phyloP scores from a whole-genome alignment of 2,797 vertebrate genomes.

The Sebastes kiyomatsui region DNA sequence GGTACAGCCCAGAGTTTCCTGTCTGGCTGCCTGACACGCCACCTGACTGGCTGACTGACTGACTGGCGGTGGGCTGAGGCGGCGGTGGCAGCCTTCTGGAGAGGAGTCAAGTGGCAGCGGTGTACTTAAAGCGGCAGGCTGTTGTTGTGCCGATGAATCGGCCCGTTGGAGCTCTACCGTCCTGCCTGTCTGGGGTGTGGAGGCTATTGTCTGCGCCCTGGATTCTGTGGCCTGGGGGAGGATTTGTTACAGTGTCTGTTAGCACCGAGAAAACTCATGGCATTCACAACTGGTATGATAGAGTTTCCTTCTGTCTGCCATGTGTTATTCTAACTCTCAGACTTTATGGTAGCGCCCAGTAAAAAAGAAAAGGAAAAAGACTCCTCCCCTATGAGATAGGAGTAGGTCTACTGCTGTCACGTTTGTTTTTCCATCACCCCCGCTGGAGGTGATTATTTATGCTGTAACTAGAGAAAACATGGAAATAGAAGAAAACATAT shows the following conservation, averaged over 20 bases:
- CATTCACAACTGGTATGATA: conserved; percentile 58
- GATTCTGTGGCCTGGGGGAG: conserved; percentile 58
- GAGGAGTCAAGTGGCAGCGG: conserved; percentile 26
- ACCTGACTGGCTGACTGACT: not conserved
- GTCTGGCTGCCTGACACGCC: conserved; percentile 8
- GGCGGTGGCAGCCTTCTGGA: not conserved
- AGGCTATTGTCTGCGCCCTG: conserved; percentile 60
- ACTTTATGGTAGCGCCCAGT: conserved; percentile 17
- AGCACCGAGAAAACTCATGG: conserved; percentile 19
- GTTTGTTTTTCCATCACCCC: not conserved
- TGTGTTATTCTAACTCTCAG: conserved; percentile 54
- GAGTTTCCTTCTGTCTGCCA: conserved; percentile 70
- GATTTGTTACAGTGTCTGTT: conserved; percentile 63
- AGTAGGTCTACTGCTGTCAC: conserved; percentile 14
- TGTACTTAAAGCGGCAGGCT: conserved; percentile 12
- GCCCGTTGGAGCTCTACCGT: conserved; percentile 1
- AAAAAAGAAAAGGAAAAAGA: not conserved
- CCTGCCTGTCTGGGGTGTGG: conserved; percentile 45
- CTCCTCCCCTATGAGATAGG: conserved; percentile 3
- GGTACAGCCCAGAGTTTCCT: conserved; percentile 12
- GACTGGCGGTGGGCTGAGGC: conserved; percentile 13
- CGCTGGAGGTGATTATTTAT: not conserved
- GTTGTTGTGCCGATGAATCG: not conserved
- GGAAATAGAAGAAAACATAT: not conserved
- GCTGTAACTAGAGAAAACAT: not conserved